phyloP scores from a whole-genome alignment of 1,140 invertebrate species.

The Aphaenogaster floridana region DNA sequence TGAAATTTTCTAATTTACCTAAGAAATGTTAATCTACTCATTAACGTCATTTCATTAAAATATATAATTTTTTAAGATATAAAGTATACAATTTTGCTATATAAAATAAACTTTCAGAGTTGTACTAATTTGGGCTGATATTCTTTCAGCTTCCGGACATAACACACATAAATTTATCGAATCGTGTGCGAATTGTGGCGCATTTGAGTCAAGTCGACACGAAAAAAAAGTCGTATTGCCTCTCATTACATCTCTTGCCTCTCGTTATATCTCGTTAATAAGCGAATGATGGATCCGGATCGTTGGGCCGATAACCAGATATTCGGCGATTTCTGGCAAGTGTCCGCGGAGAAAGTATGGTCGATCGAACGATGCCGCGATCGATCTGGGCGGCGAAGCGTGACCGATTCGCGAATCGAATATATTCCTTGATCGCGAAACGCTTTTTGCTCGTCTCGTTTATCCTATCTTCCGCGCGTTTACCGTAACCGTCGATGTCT shows the following conservation, averaged over 20 bases:
- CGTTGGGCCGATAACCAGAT: constrained; percentile 7
- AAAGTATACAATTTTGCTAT: neutral
- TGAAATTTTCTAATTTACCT: neutral
- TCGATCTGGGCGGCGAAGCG: constrained; percentile 44
- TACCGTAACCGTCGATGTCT: constrained; percentile 34
- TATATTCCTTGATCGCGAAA: constrained; percentile 34
- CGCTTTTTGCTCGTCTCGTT: constrained; percentile 29
- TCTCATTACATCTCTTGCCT: constrained; percentile 29
- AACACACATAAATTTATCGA: neutral
- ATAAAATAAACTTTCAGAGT: neutral
- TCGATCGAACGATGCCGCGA: constrained; percentile 66
- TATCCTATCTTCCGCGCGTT: constrained; percentile 35
- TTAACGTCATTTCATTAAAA: neutral
- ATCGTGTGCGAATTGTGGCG: neutral
- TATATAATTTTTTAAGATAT: neutral
- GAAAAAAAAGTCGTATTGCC: neutral
- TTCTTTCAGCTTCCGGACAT: neutral
- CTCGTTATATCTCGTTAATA: constrained; percentile 63
- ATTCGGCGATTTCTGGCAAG: constrained; percentile 62
- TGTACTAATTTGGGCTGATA: neutral
- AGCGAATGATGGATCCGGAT: constrained; percentile 71
- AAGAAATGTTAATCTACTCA: neutral
- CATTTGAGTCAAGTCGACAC: neutral
- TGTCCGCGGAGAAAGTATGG: constrained; percentile 72
- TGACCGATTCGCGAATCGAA: constrained; percentile 64